A percentile compares a stretch with the other conserved stretches of the same genome.
phyloP scores from a whole-genome alignment of 2,797 vertebrate genomes.

The Diceros bicornis region DNA sequence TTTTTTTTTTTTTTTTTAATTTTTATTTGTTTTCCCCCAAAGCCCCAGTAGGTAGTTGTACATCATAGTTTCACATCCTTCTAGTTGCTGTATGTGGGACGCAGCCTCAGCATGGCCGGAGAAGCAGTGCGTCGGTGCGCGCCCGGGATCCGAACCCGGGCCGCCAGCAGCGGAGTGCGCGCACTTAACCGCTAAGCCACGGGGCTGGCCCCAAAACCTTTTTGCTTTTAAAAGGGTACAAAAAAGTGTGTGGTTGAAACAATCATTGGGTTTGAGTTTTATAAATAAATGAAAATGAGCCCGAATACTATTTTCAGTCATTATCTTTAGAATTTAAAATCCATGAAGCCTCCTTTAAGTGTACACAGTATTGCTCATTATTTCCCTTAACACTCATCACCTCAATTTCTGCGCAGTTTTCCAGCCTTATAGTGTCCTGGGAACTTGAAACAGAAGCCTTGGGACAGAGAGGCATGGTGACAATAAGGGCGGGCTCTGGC shows the following conservation, averaged over 20 bases:
- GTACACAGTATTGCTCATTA: not conserved
- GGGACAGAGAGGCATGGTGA: not conserved
- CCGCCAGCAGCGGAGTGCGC: too few relatives aligned
- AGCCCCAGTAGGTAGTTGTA: too few relatives aligned
- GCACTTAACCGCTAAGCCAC: too few relatives aligned
- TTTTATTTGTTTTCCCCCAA: too few relatives aligned
- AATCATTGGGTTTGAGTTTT: slow-evolving; percentile 43
- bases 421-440: not conserved
- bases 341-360: not conserved
- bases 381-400: not conserved
- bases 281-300: slow-evolving; percentile 53
- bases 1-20: too few relatives aligned
- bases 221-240: not conserved
- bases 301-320: not conserved
- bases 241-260: slow-evolving; percentile 7
- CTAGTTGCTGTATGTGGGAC: too few relatives aligned
- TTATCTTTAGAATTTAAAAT: slow-evolving; percentile 32
- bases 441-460: not conserved
- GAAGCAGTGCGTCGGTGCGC: too few relatives aligned
- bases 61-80: too few relatives aligned
- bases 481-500: not conserved
- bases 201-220: too few relatives aligned
- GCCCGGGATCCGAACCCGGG: too few relatives aligned
- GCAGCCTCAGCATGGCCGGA: too few relatives aligned
- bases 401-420: not conserved